A percentile compares a stretch with the other conserved stretches of the same genome.
Evolutionary conservation across 2,888 invertebrate species (phyloP).

Genomic region (Melieria crassipennis): DNA sequence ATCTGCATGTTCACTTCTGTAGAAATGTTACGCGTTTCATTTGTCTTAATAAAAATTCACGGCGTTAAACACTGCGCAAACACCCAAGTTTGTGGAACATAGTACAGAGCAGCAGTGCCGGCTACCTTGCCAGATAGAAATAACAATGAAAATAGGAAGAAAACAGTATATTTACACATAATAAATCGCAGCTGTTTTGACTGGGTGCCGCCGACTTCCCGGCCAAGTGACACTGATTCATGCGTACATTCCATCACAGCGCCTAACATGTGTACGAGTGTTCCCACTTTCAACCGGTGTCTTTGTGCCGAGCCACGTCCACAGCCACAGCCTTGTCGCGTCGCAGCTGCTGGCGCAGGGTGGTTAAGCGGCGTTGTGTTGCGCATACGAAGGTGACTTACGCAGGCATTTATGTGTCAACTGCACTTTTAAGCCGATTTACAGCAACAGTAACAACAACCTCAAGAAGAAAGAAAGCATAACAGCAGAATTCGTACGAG

Average conservation of each 20-base stretch:
- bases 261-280: neutral
- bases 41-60: too few species aligned
- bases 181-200: too few species aligned
- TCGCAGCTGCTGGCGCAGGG: neutral
- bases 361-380: neutral
- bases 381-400: conserved; percentile 38
- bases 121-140: too few species aligned
- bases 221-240: conserved; percentile 18
- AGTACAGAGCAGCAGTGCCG: too few species aligned
- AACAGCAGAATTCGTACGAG: neutral
- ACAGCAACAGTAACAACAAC: neutral
- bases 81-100: too few species aligned
- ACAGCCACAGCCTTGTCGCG: neutral
- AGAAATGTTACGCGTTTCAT: too few species aligned
- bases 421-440: conserved; percentile 40
- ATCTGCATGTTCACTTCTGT: too few species aligned
- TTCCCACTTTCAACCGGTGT: too few species aligned
- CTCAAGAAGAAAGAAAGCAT: neutral
- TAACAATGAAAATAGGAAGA: too few species aligned
- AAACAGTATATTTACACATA: too few species aligned
- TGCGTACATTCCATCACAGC: conserved; percentile 17
- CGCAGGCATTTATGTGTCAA: conserved; percentile 36
- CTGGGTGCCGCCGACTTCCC: neutral
- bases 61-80: too few species aligned
- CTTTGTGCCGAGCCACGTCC: too few species aligned